Evolutionary conservation across 2,888 invertebrate species (phyloP), one percentile per base, ranked within the genome.

Genomic region (Chironomus tentans): DNA sequence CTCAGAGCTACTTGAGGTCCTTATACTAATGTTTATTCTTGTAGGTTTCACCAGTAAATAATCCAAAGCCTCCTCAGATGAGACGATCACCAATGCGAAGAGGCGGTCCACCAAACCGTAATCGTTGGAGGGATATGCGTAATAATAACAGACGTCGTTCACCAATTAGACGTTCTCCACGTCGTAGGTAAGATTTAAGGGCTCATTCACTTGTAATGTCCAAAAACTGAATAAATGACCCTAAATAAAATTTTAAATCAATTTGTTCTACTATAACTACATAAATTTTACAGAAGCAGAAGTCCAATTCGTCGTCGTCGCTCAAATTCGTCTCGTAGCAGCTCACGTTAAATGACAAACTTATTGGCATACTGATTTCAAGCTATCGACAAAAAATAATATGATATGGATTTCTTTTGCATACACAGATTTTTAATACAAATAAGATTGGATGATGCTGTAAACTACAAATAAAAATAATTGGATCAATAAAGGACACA

Each of bases 261-360:
- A 38, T 38, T 38, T 38, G 38, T 38, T 38, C 38, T 38, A 10
- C 38, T 10, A 38, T 1, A 12, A 10, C 7, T 47, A 3, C 10
- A 18, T 38, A 38, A 1, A 38, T 38, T 38, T 38, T 10, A 38
- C 38, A 71, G 71, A 56, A 24, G 22, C 13, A 82, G 84, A 18
- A 83, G 83, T 0, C 84, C 84, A 5, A 81, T 84, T 50, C 82
- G 84, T 15, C 81, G 84, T 61, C 81, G 84, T 72, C 82, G 83
- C 76, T 83, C 83, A 78, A 83, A 83, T 77, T 84, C 84, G 76
- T 84, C 84, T 24, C 18, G 62, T 2, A 84, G 82, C 76, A 84
- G 84, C 77, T 84, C 84, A 50, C 77, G 79, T 71, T 79, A 78
- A 78, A 73, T 15, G 68, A 24, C 3, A 10, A 65, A 56, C 2